Evolutionary conservation across 2,797 vertebrate genomes (phyloP), one percentile per base, ranked within the genome.

Genomic region (Phataginus tetradactyla): DNA sequence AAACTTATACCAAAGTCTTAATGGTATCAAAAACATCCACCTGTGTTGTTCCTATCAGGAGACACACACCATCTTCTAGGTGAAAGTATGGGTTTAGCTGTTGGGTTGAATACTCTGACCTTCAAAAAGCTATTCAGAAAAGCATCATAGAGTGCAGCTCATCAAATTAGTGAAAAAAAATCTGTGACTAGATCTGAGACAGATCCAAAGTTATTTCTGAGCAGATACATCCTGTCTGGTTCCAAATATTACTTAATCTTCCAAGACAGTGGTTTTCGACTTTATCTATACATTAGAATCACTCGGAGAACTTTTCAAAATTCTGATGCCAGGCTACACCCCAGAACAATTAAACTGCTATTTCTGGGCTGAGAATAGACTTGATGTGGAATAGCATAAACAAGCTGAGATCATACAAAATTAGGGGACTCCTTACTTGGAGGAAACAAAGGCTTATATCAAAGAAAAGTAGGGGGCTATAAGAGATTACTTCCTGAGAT

Each of bases 1-100:
- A 78, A 86, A 95, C 8, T 84, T 57, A 81, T 23, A 86, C 42
- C 49, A 90, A 96, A 97, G 92, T 92, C 49, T n/a, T 81, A 59
- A 4, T 79, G 45, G 32, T 64, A 15, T 86, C n/a, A 94, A 68
- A 95, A 96, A 92, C 27, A 85, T 39, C 49, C 59, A 69, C 23
- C 34, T 94, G 45, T 81, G 34, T 89, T 91, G 86, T 69, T 94
- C 39, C 63, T 79, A 59, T 39, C 45, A 92, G 32, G 23, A 92
- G 72, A 49, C 17, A 80, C 25, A 61, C 1, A 61, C 7, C 29
- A 85, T 72, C 57, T 88, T 49, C 9, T n/a, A 94, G 45, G 55
- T 72, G 3, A 93, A 93, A 79, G 23, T 80, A 68, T 27, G 51
- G 12, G 90, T 87, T 96, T 89, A 91, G 64, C 74, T 89, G 53